Base-by-base conservation (phyloP, 1,140 invertebrate species). In the Drosophila persimilis region DNA sequence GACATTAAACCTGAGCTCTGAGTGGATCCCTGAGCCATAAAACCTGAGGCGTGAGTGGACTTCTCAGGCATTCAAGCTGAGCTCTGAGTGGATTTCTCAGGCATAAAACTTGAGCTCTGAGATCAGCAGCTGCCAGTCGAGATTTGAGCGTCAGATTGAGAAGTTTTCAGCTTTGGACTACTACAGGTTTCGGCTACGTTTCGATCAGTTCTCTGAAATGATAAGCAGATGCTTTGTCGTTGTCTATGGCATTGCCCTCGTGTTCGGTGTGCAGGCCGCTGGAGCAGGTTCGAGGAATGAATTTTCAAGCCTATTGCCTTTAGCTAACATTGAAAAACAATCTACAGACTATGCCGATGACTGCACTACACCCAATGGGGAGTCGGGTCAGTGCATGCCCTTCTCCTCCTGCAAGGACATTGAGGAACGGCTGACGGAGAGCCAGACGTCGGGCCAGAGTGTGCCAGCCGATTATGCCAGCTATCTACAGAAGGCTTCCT, bases 321-420 rank as follows among this genome's bases (percentile, higher is more conserved):
- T 64, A 51, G 64, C 71, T 81, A 54, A 55, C 60, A 81, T 73
- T 77, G 47, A 26, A 56, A 45, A 53, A 51, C 39, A 62, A 58
- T 59, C 31, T 60, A 64, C 58, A 88, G 84, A 52, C 41, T 88
- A 88, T 52, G 84, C 51, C 52, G 84, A 83, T 45, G 65, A 69
- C 0, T 88, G 84, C 48, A 62, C 7, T 15, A 80, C 76, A 1
- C 84, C 84, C 17, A 65, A 73, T 24, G 84, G 79, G 7, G 59
- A 65, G 1, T 13, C 26, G 13, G 84, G 84, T 1, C 66, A 57
- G 26, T 88, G 84, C 13, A 47, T 88, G 73, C 84, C 84, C 8
- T 73, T 51, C 31, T 63, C 66, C 60, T 88, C 84, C 48, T 88
- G 84, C 45, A 41, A 51, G 63, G 70, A 74, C 29, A 83, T 89